Base-by-base conservation (phyloP, 1,140 invertebrate genomes). In the Aporrectodea caliginosa region DNA sequence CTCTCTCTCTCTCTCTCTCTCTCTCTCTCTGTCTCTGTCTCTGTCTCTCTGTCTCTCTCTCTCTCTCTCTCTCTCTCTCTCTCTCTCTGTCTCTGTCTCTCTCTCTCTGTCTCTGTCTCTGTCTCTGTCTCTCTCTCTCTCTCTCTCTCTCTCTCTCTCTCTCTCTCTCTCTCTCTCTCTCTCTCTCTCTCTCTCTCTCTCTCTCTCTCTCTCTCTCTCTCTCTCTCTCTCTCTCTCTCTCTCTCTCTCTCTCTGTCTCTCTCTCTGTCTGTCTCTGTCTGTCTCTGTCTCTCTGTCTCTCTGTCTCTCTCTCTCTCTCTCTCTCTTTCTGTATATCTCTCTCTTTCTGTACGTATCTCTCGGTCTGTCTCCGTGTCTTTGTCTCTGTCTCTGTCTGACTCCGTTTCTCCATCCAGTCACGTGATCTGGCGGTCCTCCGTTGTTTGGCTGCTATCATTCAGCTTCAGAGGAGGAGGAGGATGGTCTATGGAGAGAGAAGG, bases 1-100 rank as follows among this genome's bases (percentile, higher is more conserved):
- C 73, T 79, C 43, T 76, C 73, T 77, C 35, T 76, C 74, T 76
- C 35, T 68, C 35, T 76, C 35, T 79, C 68, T 80, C 43, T 77
- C 58, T 80, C 2, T 71, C 27, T 80, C 58, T 77, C 74, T 77
- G 29, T 77, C 74, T 70, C 58, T 77, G 58, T 80, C 75, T 77
- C 58, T 69, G 73, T 72, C 75, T 31, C 71, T 73, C 70, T 81
- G 35, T 68, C 35, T 73, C 71, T 73, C 70, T 73, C 16, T 71
- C 58, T 78, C 27, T 73, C 35, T 78, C 69, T 58, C 76, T 27
- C 43, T 16, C 70, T 2, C 30, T 30, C 78, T 34, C 30, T 43
- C 16, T 0, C 32, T 34, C 6, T 22, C 43, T 6, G 43, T 58
- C 43, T 58, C 6, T 22, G 6, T 22, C 6, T 6, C 43, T 12